Evolutionary conservation across 2,888 invertebrate genomes (phyloP), one percentile per base, ranked within the genome.

Genomic region (Oconnorella tubifera): DNA sequence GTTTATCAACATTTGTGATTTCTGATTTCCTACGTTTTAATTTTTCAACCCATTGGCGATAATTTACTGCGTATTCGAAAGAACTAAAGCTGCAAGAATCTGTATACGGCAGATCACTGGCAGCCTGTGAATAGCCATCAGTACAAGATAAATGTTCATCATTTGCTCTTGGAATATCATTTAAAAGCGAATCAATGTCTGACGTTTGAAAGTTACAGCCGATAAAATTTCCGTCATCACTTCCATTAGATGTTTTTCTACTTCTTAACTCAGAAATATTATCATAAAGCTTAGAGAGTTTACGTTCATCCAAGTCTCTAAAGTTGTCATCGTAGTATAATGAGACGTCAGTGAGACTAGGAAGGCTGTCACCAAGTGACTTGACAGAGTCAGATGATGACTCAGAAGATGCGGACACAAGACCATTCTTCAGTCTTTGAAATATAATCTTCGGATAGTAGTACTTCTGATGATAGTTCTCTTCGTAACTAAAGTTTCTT

Each of bases 291-390:
- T n/a, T n/a, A n/a, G n/a, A n/a, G n/a, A n/a, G n/a, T n/a, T n/a
- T n/a, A n/a, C n/a, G n/a, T n/a, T n/a, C n/a, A n/a, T n/a, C 40
- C 40, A 40, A 10, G 10, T 10, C 10, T 40, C 40, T 40, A 10
- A 10, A 10, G 28, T 27, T 29, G 1, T 49, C 59, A 31, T 14
- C 14, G 6, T 10, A 3, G 27, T 48, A 28, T 2, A 19, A 40
- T 19, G 40, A 10, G 10, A 40, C 19, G 40, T 49, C 1, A 28
- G 23, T 10, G 29, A 60, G 60, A 60, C 50, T 49, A 4, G 60
- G 60, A 48, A 60, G 60, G 50, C 60, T 60, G 28, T 50, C 60
- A 29, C 60, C 50, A 19, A 49, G 50, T n/a, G 60, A 50, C 29
- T 23, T 28, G n/a, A 29, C 29, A 14, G 50, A 51, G n/a, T 28